Base-by-base conservation (phyloP, 2,113 vertebrate species). In the Solea solea region DNA sequence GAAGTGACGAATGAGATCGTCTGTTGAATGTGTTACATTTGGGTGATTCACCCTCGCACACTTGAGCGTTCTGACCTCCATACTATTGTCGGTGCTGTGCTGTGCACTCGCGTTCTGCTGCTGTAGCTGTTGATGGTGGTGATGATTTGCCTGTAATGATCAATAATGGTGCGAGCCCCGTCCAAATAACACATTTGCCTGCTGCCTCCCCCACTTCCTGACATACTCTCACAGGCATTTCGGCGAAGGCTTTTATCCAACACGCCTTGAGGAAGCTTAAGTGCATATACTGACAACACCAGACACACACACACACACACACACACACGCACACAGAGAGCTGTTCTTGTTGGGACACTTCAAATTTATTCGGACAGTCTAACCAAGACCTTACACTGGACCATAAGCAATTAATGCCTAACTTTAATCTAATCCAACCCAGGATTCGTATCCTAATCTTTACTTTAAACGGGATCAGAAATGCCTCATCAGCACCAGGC, bases 171-270 rank as follows among this genome's bases (percentile, higher is more conserved):
- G 25, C 67, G 64, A 70, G 81, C 82, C 79, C 85, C 80, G 76
- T 73, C 66, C 74, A 70, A 64, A 73, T 60, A 83, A 59, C 80
- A 82, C 78, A 72, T 67, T 84, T 28, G 64, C 82, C 61, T 42
- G n/a, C 61, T 62, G 68, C 57, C 69, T 45, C 68, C 57, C 75
- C 54, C 70, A 83, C 75, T 89, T 87, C 83, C 87, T 85, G 87
- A 85, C 75, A 85, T 73, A 80, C 86, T 85, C 65, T 72, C 44
- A 49, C 39, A 60, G 72, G 87, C 78, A 78, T 83, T 85, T 83
- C 34, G 28, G 71, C 52, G 48, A 69, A 88, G 72, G 82, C 85
- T 89, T 88, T 89, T 85, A 90, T 85, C 83, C 64, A 74, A 69
- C 81, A 76, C 69, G 70, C 81, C 83, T 89, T 76, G 72, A 79